Evolutionary conservation across 2,888 invertebrate genomes (phyloP).

Genomic region (Heliconius hortense): DNA sequence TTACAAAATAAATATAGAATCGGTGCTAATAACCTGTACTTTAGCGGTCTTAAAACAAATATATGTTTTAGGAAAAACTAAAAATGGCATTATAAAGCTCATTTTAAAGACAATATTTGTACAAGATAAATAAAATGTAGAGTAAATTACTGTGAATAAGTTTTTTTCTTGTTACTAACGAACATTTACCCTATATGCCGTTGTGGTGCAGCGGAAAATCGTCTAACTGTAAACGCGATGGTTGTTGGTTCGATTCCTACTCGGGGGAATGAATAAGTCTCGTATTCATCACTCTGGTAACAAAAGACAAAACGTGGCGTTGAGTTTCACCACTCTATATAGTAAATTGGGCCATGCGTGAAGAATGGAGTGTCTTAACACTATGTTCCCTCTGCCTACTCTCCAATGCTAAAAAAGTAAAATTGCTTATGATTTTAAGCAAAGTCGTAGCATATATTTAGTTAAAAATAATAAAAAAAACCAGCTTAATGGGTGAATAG

Average conservation of each 20-base stretch:
- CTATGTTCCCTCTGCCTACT: neutral
- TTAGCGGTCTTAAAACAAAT: constrained; percentile 7
- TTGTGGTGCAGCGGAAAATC: neutral
- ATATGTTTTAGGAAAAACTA: constrained; percentile 5
- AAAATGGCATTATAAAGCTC: neutral
- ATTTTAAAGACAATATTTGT: constrained; percentile 19
- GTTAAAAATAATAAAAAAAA: neutral
- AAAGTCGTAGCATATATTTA: neutral
- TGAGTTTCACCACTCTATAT: too few species aligned
- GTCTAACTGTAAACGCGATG: neutral
- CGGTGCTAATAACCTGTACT: constrained; percentile 2
- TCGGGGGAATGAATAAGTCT: neutral
- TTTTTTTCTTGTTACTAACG: neutral
- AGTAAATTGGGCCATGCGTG: neutral
- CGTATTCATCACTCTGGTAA: too few species aligned
- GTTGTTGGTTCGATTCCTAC: neutral
- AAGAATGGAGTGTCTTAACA: neutral
- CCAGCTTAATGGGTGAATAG: neutral
- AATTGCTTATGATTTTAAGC: neutral
- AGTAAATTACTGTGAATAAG: neutral
- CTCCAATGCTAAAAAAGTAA: neutral
- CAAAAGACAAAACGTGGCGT: too few species aligned
- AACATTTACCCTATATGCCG: neutral
- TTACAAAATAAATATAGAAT: constrained; percentile 5
- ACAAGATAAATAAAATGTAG: neutral